phyloP scores from a whole-genome alignment of 2,888 invertebrate species.

The Hedya salicella region DNA sequence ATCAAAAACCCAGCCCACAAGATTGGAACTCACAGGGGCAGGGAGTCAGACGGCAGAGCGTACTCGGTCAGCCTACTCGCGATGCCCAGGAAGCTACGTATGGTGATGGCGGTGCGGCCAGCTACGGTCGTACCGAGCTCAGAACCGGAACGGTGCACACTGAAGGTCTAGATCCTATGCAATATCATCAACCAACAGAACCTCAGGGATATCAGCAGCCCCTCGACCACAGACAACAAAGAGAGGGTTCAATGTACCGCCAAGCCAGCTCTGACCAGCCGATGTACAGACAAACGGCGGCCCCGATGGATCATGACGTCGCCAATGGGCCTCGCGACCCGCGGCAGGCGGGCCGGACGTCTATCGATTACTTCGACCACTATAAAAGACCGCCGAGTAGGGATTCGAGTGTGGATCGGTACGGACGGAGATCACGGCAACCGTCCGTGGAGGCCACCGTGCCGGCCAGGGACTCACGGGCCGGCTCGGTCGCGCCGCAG shows the following conservation, averaged over 20 bases:
- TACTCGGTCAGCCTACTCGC: conserved; percentile 71
- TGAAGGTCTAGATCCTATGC: conserved; percentile 57
- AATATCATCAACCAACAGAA: conserved; percentile 52
- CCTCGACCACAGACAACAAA: conserved; percentile 65
- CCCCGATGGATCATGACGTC: conserved; percentile 73
- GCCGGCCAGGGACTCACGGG: conserved; percentile 83
- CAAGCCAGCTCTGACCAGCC: conserved; percentile 76
- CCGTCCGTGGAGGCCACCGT: conserved; percentile 89
- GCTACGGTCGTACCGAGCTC: conserved; percentile 69
- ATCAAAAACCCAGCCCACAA: conserved; percentile 67
- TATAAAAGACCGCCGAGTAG: conserved; percentile 96
- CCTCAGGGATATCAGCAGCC: conserved; percentile 63
- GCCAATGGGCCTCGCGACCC: conserved; percentile 75
- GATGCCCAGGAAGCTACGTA: conserved; percentile 66
- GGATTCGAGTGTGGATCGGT: conserved; percentile 94
- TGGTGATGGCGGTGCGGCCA: conserved; percentile 61
- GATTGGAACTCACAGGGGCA: conserved; percentile 73
- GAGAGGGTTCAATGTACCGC: conserved; percentile 81
- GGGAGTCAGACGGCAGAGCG: conserved; percentile 70
- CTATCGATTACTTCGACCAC: conserved; percentile 97
- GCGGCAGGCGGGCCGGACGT: conserved; percentile 77
- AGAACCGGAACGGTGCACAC: conserved; percentile 75
- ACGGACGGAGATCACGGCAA: conserved; percentile 91
- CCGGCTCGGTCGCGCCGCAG: conserved; percentile 90
- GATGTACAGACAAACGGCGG: conserved; percentile 75